Conservation (phyloP, 2,113 vertebrate species). For the Fregata magnificens region DNA sequence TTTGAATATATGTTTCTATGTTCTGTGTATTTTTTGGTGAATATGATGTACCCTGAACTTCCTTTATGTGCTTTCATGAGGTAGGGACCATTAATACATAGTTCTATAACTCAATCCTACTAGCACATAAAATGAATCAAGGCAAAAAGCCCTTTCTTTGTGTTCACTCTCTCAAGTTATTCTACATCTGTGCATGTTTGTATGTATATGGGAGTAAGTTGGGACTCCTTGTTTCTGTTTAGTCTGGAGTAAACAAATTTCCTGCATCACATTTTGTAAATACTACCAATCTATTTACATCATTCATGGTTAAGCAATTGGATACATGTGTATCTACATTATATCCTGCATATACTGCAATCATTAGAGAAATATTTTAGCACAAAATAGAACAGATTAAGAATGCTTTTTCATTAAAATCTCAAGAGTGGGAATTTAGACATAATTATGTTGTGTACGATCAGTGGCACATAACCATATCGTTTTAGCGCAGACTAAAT, state of each 20-base stretch:
- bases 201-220: not conserved
- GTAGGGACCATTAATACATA: not conserved
- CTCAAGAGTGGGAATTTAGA: not conserved
- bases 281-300: not conserved
- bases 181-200: not conserved
- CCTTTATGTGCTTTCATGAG: not conserved
- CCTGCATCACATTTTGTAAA: not conserved
- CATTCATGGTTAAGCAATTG: not conserved
- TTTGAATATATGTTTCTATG: not conserved
- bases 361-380: conserved; percentile 2
- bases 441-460: not conserved
- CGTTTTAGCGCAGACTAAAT: not conserved
- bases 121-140: not conserved
- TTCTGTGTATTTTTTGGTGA: not conserved
- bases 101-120: not conserved
- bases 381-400: not conserved
- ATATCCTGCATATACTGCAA: not conserved
- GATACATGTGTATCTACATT: not conserved
- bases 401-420: conserved; percentile 9
- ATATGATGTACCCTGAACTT: not conserved
- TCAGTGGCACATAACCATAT: not conserved
- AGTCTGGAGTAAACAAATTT: conserved; percentile 20
- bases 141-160: not conserved
- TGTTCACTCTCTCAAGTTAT: not conserved
- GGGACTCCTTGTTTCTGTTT: not conserved